Evolutionary conservation across 1,140 invertebrate genomes (phyloP), one percentile per base, ranked within the genome.

Genomic region (Trichoplusia ni): DNA sequence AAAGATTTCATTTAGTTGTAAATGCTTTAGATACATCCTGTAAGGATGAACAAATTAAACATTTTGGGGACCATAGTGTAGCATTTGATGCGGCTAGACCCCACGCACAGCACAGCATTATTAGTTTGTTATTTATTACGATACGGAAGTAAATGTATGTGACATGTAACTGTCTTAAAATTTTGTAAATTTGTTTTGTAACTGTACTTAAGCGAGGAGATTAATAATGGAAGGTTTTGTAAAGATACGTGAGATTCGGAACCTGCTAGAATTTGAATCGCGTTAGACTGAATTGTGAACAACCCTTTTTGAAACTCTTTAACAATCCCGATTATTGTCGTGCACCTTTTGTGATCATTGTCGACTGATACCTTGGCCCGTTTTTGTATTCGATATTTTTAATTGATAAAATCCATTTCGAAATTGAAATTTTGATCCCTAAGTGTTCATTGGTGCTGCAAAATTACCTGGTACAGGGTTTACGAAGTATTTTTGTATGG

Each of bases 371-470:
- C 51, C 8, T 54, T 56, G 2, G 1, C 25, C 54, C 37, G 21
- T 40, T 56, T 27, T 29, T 38, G 13, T 58, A 58, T 19, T 14
- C 38, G 11, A 16, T 46, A 14, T 9, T 16, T 40, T 19, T 40
- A 27, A 46, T 14, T 27, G 27, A 13, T 46, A 27, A 14, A 56
- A 40, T 14, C 53, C 11, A n/a, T 23, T 21, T 37, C 29, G 27
- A 53, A 37, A 53, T 53, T 35, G 1, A 61, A 25, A 11, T 47
- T 64, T 51, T 63, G 64, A 71, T 69, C 65, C 56, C 69, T 66
- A 77, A 75, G 79, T 84, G 80, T 84, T 79, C 75, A 83, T 72
- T 73, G 84, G 82, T 87, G 84, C 82, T 85, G 74, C 74, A 58
- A 75, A 79, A 77, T 77, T 77, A 59, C 77, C 63, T 65, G 70